Percentiles rank a stretch among this genome's conserved stretches.
Evolutionary conservation across 2,797 vertebrate species (phyloP).

Genomic region (Notamacropus eugenii): DNA sequence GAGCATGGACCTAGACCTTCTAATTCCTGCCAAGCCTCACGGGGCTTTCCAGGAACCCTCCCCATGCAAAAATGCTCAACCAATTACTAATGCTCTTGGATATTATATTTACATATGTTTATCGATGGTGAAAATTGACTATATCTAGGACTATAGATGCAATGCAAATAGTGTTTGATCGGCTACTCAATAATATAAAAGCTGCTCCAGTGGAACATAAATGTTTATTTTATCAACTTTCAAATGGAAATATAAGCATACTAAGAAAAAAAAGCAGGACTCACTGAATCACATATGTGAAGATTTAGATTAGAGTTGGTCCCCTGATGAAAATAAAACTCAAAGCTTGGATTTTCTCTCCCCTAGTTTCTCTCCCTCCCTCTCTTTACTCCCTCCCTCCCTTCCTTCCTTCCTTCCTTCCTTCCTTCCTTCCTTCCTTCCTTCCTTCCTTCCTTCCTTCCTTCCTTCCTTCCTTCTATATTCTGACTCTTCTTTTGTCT

Average conservation of each 20-base stretch:
- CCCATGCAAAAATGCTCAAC: background rate
- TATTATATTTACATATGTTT: background rate
- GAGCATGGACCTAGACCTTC: constrained; percentile 26
- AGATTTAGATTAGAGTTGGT: constrained; percentile 19
- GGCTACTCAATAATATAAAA: background rate
- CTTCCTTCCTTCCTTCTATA: background rate
- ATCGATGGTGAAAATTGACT: background rate
- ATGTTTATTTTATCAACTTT: constrained; percentile 53
- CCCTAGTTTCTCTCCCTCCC: background rate
- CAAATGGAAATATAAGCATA: constrained; percentile 53
- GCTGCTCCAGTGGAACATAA: background rate
- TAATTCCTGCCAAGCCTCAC: constrained; percentile 52
- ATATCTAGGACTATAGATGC: constrained; percentile 30
- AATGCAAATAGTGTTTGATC: background rate
- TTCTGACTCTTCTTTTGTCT: background rate
- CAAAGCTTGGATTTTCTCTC: constrained; percentile 1
- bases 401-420: background rate
- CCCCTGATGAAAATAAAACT: background rate
- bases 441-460: too few relatives aligned
- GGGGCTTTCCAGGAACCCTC: background rate
- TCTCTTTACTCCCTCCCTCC: background rate
- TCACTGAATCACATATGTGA: constrained; percentile 12
- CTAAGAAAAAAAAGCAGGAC: constrained; percentile 2
- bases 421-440: background rate
- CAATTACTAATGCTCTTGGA: background rate